A percentile compares a stretch with the other conserved stretches of the same genome.
Evolutionary conservation across 2,888 invertebrate species (phyloP).

Genomic region (Drosophila pseudotalamancana): DNA sequence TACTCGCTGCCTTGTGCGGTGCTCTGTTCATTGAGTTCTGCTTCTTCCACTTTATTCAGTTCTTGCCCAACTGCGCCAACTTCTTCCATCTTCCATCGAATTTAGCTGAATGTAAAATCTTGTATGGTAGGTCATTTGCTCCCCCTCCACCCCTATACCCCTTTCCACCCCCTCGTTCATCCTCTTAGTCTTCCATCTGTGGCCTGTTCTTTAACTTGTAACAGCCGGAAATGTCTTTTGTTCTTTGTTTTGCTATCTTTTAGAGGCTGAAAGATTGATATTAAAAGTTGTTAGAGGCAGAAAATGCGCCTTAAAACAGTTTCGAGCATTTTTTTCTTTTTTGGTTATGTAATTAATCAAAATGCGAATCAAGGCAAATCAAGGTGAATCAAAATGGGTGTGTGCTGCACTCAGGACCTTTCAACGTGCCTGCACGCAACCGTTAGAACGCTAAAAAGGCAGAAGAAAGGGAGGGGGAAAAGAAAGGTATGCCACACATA

Average conservation of each 20-base stretch:
- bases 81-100: conserved; percentile 34
- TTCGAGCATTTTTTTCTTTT: conserved; percentile 5
- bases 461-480: background rate
- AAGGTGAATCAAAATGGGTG: conserved; percentile 51
- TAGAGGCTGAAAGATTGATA: conserved; percentile 23
- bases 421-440: conserved; percentile 28
- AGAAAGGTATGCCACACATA: conserved; percentile 49
- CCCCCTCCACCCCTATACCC: background rate
- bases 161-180: background rate
- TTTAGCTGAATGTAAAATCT: conserved; percentile 52
- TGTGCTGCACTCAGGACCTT: conserved; percentile 39
- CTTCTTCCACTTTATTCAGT: conserved; percentile 5
- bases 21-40: background rate
- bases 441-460: background rate
- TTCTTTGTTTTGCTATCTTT: conserved; percentile 17
- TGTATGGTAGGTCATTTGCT: conserved; percentile 54
- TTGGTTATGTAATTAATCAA: conserved; percentile 65
- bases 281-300: conserved; percentile 3
- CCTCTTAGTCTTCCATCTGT: background rate
- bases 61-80: conserved; percentile 39
- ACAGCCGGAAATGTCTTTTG: conserved; percentile 70
- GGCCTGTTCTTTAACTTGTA: conserved; percentile 32
- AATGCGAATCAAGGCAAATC: conserved; percentile 40
- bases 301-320: conserved; percentile 20
- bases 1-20: background rate